phyloP scores from a whole-genome alignment of 2,113 vertebrate species.

The Trichechus manatus region DNA sequence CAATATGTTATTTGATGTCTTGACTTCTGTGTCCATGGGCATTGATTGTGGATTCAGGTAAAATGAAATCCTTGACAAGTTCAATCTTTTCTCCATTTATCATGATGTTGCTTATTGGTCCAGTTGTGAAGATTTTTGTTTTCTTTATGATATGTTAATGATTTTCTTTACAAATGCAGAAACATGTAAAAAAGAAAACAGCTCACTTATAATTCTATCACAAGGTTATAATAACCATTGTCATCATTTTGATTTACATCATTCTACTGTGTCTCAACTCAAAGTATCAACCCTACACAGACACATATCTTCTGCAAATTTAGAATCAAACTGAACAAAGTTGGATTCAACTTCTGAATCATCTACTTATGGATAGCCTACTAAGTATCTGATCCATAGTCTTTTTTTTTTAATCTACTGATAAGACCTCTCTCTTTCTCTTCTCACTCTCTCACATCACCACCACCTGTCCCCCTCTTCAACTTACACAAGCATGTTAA shows the following conservation, averaged over 20 bases:
- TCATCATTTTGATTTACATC: not conserved
- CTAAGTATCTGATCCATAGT: not conserved
- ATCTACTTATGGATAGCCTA: not conserved
- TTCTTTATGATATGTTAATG: too few species aligned
- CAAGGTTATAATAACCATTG: not conserved
- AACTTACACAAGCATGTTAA: not conserved
- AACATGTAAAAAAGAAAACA: constrained; percentile 15
- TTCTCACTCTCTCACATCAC: not conserved
- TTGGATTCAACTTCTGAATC: not conserved
- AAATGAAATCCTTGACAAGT: too few species aligned
- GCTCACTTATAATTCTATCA: not conserved
- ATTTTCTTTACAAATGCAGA: not conserved
- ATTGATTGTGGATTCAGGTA: too few species aligned
- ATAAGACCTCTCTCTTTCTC: not conserved
- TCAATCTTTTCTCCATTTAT: too few species aligned
- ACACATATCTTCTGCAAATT: not conserved
- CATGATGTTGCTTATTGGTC: too few species aligned
- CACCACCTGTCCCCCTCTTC: not conserved
- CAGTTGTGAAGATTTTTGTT: too few species aligned
- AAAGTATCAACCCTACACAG: not conserved
- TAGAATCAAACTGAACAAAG: not conserved
- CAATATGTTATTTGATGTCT: too few species aligned
- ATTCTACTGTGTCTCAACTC: not conserved
- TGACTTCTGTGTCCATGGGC: too few species aligned
- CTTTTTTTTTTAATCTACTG: constrained; percentile 4